Evolutionary conservation across 1,140 invertebrate species (phyloP).

Genomic region (Cotesia vestalis): DNA sequence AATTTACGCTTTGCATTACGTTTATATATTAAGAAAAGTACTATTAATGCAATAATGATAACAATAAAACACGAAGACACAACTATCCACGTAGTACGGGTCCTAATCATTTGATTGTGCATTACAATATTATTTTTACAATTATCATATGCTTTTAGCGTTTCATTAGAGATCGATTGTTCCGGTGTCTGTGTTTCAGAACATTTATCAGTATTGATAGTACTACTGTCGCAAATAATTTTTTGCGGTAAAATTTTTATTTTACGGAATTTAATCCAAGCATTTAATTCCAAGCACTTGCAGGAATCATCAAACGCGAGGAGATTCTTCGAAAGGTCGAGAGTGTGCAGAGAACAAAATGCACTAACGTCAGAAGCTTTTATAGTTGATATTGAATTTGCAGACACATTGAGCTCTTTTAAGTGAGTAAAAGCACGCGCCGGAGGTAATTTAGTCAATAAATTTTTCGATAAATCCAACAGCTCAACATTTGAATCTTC

Average conservation of each 20-base stretch:
- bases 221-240: slow-evolving; percentile 41
- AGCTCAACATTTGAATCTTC: slow-evolving; percentile 45
- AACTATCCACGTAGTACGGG: slow-evolving; percentile 55
- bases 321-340: slow-evolving; percentile 52
- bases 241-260: slow-evolving; percentile 45
- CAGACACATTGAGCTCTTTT: slow-evolving; percentile 54
- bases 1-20: slow-evolving; percentile 54
- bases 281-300: slow-evolving; percentile 50
- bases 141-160: slow-evolving; percentile 41
- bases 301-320: slow-evolving; percentile 49
- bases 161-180: slow-evolving; percentile 49
- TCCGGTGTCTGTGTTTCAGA: slow-evolving; percentile 15
- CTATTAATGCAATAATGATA: slow-evolving; percentile 47
- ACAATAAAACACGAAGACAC: slow-evolving; percentile 49
- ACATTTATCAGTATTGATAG: not conserved
- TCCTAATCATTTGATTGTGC: slow-evolving; percentile 46
- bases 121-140: slow-evolving; percentile 47
- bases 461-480: slow-evolving; percentile 49
- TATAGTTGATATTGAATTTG: slow-evolving; percentile 54
- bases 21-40: slow-evolving; percentile 56
- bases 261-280: slow-evolving; percentile 45
- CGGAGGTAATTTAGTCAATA: slow-evolving; percentile 47
- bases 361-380: slow-evolving; percentile 54
- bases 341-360: slow-evolving; percentile 50
- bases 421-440: slow-evolving; percentile 47